Evolutionary conservation across 2,797 vertebrate species (phyloP).

Genomic region (Threskiornis aethiopicus): DNA sequence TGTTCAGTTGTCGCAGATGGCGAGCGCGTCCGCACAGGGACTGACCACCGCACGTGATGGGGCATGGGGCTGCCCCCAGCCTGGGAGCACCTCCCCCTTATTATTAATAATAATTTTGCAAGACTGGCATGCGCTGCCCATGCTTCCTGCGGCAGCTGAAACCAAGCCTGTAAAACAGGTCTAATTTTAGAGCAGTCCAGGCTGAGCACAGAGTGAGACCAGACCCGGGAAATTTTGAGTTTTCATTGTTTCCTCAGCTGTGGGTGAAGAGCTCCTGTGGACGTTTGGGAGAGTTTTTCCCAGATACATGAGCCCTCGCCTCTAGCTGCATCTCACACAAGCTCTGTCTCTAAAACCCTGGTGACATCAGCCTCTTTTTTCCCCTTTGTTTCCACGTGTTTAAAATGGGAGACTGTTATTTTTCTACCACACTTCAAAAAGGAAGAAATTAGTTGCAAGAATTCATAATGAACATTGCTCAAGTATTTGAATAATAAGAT

Average conservation of each 20-base stretch:
- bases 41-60: background rate
- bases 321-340: background rate
- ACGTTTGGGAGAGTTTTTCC: conserved; percentile 22
- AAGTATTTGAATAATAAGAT: background rate
- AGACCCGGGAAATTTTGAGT: conserved; percentile 31
- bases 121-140: background rate
- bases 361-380: conserved; percentile 14
- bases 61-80: background rate
- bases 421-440: background rate
- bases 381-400: background rate
- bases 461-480: background rate
- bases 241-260: conserved; percentile 59
- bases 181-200: conserved; percentile 39
- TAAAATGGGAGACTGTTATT: background rate
- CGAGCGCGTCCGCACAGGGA: accelerated
- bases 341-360: background rate
- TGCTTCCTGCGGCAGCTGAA: background rate
- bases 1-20: background rate
- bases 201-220: background rate
- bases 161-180: background rate
- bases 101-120: background rate
- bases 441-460: background rate
- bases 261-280: background rate
- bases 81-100: background rate
- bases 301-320: background rate